Base-by-base conservation (phyloP, 2,888 invertebrate genomes). In the Drosophila subquinaria region DNA sequence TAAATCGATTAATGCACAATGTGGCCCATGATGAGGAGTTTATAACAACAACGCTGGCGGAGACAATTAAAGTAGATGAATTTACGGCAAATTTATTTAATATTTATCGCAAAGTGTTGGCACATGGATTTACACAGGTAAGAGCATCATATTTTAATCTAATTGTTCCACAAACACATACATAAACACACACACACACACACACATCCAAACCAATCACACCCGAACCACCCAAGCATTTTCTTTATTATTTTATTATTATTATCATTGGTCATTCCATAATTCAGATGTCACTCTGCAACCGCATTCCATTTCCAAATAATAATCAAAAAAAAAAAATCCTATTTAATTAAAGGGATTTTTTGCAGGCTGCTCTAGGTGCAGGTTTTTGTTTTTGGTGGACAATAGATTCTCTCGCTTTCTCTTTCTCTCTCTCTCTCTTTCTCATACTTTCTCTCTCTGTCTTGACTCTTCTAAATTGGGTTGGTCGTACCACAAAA, bases 1-100 rank as follows among this genome's bases (percentile, higher is more conserved):
- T 97, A 30, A 97, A 97, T 93, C 95, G 96, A 90, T 93, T 98
- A 1, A 96, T 97, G 94, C 97, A 97, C 91, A 95, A 95, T 93
- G 96, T 97, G n/a, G 97, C 98, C 0, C 95, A 97, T 91, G 95
- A 97, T 92, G 94, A 95, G 68, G 95, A 95, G 17, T 98, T 98
- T 91, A 93, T 98, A 5, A 94, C 95, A 62, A 93, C 94, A 38
- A 95, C 96, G 8, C 94, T 98, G 27, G 94, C 95, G 79, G 96
- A 97, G 90, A 97, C 97, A 0, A 95, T 98, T 20, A 94, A 96
- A 93, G 96, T 96, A 0, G 98, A 99, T 92, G 95, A 96, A 69
- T 99, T 98, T 92, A 98, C 98, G 0, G 94, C 94, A 38, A 95
- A 94, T 84, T 93, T 98, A 30, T 98, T 96, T 93, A 94, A 96